A percentile compares a stretch with the other conserved stretches of the same genome.
phyloP scores from a whole-genome alignment of 2,797 vertebrate genomes.

The Pipistrellus pipistrellus region DNA sequence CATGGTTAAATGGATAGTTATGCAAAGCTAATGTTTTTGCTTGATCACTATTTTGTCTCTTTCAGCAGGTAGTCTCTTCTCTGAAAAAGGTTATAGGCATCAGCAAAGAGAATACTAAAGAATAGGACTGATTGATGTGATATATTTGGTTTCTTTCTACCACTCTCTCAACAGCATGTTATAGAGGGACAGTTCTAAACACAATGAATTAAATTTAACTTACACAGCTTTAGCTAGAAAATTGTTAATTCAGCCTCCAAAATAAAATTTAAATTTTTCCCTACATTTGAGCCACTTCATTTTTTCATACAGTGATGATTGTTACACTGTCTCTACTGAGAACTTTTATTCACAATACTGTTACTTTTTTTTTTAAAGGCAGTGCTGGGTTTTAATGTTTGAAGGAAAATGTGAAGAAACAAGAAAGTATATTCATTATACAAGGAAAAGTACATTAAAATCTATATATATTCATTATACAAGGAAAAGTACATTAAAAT shows the following conservation, averaged over 20 bases:
- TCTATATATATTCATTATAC: background rate
- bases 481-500: conserved; percentile 49
- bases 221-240: conserved; percentile 88
- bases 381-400: conserved; percentile 31
- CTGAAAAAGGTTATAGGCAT: conserved; percentile 81
- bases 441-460: conserved; percentile 45
- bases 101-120: conserved; percentile 91
- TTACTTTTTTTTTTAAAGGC: background rate
- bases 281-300: conserved; percentile 67
- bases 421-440: conserved; percentile 7
- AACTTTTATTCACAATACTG: conserved; percentile 63
- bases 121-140: conserved; percentile 92
- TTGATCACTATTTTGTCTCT: conserved; percentile 70
- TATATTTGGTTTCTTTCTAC: conserved; percentile 88
- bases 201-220: conserved; percentile 93
- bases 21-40: conserved; percentile 65
- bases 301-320: conserved; percentile 80
- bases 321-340: conserved; percentile 72
- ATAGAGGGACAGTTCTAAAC: conserved; percentile 88
- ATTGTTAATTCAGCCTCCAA: conserved; percentile 80
- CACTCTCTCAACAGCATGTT: conserved; percentile 88
- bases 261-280: conserved; percentile 79
- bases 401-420: conserved; percentile 27
- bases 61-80: conserved; percentile 75
- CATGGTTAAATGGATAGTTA: conserved; percentile 72